These are phyloP conservation scores for Xestia sexstrigata DNA, from an alignment of 2,888 invertebrate species.

Conservation along the genomic window DNA sequence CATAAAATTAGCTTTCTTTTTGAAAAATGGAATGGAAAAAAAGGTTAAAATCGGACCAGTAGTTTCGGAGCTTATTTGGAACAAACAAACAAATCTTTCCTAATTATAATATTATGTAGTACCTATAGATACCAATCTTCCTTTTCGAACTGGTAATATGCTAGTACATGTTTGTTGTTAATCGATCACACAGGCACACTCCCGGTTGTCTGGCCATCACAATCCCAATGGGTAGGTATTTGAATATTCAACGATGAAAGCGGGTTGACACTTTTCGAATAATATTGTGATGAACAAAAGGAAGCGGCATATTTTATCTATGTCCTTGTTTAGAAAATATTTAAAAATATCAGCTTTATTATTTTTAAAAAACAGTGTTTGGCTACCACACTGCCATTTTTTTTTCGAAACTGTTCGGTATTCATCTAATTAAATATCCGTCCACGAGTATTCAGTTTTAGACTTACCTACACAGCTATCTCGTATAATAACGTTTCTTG, in stretches of 20 bases:
- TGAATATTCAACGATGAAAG: slow-evolving; percentile 53
- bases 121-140: neutral
- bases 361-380: slow-evolving; percentile 8
- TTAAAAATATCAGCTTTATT: slow-evolving; percentile 1
- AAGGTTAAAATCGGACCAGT: too few species aligned
- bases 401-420: slow-evolving; percentile 34
- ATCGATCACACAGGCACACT: slow-evolving; percentile 16
- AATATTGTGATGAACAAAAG: slow-evolving; percentile 30
- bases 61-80: too few species aligned
- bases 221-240: slow-evolving; percentile 32
- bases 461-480: slow-evolving; percentile 24
- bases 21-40: too few species aligned
- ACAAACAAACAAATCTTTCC: too few species aligned
- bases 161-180: slow-evolving; percentile 18
- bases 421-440: slow-evolving; percentile 51
- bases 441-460: slow-evolving; percentile 27
- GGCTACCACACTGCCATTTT: neutral
- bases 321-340: slow-evolving; percentile 12
- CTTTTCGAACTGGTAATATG: slow-evolving; percentile 22
- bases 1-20: too few species aligned
- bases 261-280: slow-evolving; percentile 34
- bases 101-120: too few species aligned
- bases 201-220: slow-evolving; percentile 13
- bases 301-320: slow-evolving; percentile 5
- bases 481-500: slow-evolving; percentile 30